Evolutionary conservation across 2,888 invertebrate genomes (phyloP).

Genomic region (Psylliodes chrysocephalus): DNA sequence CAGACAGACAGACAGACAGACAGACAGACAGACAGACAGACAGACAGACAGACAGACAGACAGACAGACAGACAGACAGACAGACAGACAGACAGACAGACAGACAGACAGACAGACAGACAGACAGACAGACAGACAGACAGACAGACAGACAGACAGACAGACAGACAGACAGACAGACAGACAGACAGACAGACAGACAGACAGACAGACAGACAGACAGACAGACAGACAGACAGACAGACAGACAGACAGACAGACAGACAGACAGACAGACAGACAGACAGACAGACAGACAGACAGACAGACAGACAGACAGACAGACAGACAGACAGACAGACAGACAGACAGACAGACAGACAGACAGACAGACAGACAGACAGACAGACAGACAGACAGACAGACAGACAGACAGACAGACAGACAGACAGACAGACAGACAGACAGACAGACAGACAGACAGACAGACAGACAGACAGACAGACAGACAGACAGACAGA

Average conservation of each 20-base stretch:
- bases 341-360: background rate
- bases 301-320: too few species aligned
- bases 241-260: too few species aligned
- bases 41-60: constrained; percentile 19
- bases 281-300: too few species aligned
- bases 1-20: constrained; percentile 16
- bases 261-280: too few species aligned
- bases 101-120: background rate
- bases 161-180: too few species aligned
- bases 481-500: background rate
- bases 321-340: too few species aligned
- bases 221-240: too few species aligned
- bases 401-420: background rate
- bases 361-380: background rate
- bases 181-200: too few species aligned
- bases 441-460: background rate
- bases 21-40: constrained; percentile 19
- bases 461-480: background rate
- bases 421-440: background rate
- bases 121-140: background rate
- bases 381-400: background rate
- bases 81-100: background rate
- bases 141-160: background rate
- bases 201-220: too few species aligned
- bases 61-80: constrained; percentile 19